Base-by-base conservation (phyloP, 2,797 vertebrate genomes). In the Acanthurus leucopareius region DNA sequence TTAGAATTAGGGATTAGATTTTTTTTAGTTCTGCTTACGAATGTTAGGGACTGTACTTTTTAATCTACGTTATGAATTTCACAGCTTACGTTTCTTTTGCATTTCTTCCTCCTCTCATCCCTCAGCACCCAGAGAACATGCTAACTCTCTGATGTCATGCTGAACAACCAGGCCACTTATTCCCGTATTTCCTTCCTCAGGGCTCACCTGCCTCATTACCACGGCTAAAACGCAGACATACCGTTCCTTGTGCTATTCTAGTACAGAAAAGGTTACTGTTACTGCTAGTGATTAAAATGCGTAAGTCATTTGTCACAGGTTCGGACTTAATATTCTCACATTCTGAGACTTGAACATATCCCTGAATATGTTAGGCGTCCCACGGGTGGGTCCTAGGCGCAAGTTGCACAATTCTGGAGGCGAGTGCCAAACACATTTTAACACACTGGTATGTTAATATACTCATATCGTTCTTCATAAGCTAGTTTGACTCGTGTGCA, bases 381-480 rank as follows among this genome's bases (percentile, higher is more conserved):
- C 56, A 5, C 8, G 68, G 61, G 73, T 54, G 66, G 45, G n/a
- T 68, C 48, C 51, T 63, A 14, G 45, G 49, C 62, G 57, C 49
- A 67, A 11, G 61, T 73, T 32, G 32, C 28, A 9, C 15, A 51
- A 16, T 25, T 20, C 15, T 42, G 42, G 20, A 49, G 62, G 75
- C 64, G 16, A 53, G 70, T 17, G 71, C 38, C 28, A 53, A 78
- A 74, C 25, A 40, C 63, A 61, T 80, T 25, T 38, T 38, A 61
- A 65, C 28, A 58, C 56, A 7, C 22, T 22, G 73, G 68, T 51
- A 58, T 75, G 75, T 82, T 82, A 75, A 90, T 85, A 53, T 48
- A 42, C 77, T 83, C 66, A 1, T 75, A 53, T 13, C 53, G 35
- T 60, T 66, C 69, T 67, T 72, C 44, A 69, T 62, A 86, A 75